Percentiles rank a stretch among this genome's conserved stretches.
Evolutionary conservation across 1,140 invertebrate genomes (phyloP).

Genomic region (Gryllus bimaculatus): DNA sequence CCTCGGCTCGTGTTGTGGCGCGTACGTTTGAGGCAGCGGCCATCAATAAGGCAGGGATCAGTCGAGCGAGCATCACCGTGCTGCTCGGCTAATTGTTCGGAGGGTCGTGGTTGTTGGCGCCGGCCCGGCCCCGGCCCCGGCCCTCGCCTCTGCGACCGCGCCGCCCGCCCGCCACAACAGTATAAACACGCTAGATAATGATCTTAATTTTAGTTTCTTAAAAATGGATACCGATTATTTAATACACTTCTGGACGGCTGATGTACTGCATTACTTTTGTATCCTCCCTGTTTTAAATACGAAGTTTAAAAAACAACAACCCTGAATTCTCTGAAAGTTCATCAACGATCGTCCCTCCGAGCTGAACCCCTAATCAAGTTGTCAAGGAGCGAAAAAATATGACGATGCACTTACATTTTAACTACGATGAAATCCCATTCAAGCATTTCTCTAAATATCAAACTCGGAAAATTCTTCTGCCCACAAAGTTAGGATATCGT

Average conservation of each 20-base stretch:
- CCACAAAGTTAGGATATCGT: background rate
- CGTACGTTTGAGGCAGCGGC: background rate
- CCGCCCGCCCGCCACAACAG: background rate
- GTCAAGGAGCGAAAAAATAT: background rate
- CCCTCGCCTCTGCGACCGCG: no score
- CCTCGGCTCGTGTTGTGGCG: background rate
- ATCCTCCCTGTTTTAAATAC: constrained; percentile 4
- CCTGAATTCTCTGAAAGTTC: constrained; percentile 1
- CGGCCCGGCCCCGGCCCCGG: no score
- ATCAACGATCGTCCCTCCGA: background rate
- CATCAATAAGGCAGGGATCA: background rate
- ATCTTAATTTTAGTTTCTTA: background rate
- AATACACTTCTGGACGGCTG: background rate
- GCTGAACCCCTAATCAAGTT: background rate
- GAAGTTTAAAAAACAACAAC: background rate
- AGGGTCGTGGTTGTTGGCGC: background rate
- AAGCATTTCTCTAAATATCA: constrained; percentile 5
- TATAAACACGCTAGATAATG: background rate
- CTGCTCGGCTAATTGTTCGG: background rate
- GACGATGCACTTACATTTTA: background rate
- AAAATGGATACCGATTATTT: constrained; percentile 5
- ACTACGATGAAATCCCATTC: constrained; percentile 4
- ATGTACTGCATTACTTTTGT: background rate
- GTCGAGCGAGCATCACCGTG: background rate
- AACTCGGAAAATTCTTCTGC: background rate